Base-by-base conservation (phyloP, 1,140 invertebrate genomes). In the Sycophila sp. region DNA sequence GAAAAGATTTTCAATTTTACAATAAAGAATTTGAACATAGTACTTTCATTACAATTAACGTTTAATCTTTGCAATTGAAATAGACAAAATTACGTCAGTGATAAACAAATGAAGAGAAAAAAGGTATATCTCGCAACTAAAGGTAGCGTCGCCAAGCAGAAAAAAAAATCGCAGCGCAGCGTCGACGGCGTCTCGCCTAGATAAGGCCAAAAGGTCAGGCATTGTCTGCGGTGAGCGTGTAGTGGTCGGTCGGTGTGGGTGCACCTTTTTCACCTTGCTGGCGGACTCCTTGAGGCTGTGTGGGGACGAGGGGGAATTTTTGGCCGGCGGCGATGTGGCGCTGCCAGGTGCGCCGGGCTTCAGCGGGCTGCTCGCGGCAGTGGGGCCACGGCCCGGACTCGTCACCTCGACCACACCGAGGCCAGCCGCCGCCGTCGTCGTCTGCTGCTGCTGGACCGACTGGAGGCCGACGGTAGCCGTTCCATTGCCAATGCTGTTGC, bases 191-290 rank as follows among this genome's bases (percentile, higher is more conserved):
- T n/a, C n/a, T n/a, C n/a, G n/a, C n/a, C n/a, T n/a, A n/a, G n/a
- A n/a, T n/a, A n/a, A 45, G 28, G 42, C 40, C 10, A 59, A 2
- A 17, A 47, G 24, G 42, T 63, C 47, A 62, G 55, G n/a, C 59
- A 63, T 66, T n/a, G n/a, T n/a, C n/a, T n/a, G n/a, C n/a, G n/a
- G n/a, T 68, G 62, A 78, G 38, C 60, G 22, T 73, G 51, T 53
- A 53, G 36, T 19, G 10, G 51, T 65, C 32, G 26, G 17, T 47
- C 38, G 38, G 42, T 51, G 56, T 6, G 42, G 59, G 85, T 82
- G 88, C 88, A 89, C 88, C 88, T 89, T 89, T 88, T 89, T 89
- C 79, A 87, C 83, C 86, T 89, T 89, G 82, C 83, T 83, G 80
- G 84, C 84, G 76, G 87, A 87, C 84, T 88, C 87, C 83, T 88